A percentile compares a stretch with the other conserved stretches of the same genome.
These are phyloP conservation scores for Chrysocyon brachyurus DNA, from an alignment of 2,797 vertebrate species.

Conservation along the genomic window DNA sequence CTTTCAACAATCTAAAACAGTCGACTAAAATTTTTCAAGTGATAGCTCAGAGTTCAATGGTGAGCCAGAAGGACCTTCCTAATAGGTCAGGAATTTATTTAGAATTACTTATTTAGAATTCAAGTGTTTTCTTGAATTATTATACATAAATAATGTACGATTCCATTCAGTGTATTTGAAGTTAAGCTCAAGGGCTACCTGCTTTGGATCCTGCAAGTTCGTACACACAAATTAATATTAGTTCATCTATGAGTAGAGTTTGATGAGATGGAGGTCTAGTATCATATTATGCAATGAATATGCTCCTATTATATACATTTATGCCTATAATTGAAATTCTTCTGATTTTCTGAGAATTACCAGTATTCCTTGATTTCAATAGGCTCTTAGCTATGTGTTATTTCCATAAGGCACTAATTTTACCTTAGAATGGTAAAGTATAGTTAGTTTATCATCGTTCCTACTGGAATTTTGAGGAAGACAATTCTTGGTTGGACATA, in stretches of 20 bases:
- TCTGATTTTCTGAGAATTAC: background rate
- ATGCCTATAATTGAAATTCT: background rate
- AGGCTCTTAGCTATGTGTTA: background rate
- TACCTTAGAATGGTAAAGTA: background rate
- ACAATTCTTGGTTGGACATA: background rate
- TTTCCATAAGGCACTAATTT: background rate
- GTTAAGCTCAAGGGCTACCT: background rate
- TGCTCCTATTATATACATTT: background rate
- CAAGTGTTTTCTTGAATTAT: background rate
- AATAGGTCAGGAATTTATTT: background rate
- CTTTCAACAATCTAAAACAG: background rate
- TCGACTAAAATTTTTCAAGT: background rate
- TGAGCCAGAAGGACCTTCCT: background rate
- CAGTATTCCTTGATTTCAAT: background rate
- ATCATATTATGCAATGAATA: background rate
- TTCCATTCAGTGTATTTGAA: background rate
- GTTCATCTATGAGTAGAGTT: background rate
- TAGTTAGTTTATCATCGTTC: background rate
- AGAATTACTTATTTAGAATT: conserved; percentile 8
- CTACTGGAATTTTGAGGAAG: background rate
- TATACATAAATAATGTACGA: background rate
- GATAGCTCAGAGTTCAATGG: background rate
- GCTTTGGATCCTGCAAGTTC: background rate
- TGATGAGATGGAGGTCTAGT: background rate
- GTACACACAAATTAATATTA: background rate